Base-by-base conservation (phyloP, 2,797 vertebrate genomes). In the Tadarida brasiliensis region DNA sequence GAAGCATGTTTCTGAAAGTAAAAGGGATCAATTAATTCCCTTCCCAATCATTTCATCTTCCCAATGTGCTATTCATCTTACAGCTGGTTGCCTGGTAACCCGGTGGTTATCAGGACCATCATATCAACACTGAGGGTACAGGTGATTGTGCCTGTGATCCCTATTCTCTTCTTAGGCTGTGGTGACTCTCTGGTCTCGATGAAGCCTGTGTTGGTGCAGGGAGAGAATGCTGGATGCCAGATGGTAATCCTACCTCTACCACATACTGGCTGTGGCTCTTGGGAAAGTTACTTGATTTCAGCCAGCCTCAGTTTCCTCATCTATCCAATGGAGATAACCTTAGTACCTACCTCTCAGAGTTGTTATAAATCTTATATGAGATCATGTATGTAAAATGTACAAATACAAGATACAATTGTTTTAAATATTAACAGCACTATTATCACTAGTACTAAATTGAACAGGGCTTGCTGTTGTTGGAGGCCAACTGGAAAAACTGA, bases 11-110 rank as follows among this genome's bases (percentile, higher is more conserved):
- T 94, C 44, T 86, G 30, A 90, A 35, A 26, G 57, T 4, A 30
- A 83, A 96, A 44, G 71, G 59, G 47, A 86, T 90, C 26, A 30
- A 35, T 76, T 0, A 93, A 78, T 96, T 96, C 11, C 94, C 68
- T 44, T 57, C 49, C 6, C 24, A 95, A 59, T 61, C 71, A 74
- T 80, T 95, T 89, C 30, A 49, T 90, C 63, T 95, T 91, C 54
- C 76, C 17, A 51, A 51, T 33, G 51, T 67, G 65, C 33, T 82
- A 26, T 56, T 86, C 89, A 24, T 94, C 61, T 92, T 51, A 56
- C 56, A 78, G 57, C 56, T 87, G 56, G 87, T 74, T 96, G 67
- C 61, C 54, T 78, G 59, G 91, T 73, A 74, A 94, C 39, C 16
- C 11, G 0, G 10, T 83, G 63, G 74, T 87, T 84, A 95, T 67